These are phyloP conservation scores for Brachionus calyciflorus DNA, from an alignment of 1,140 invertebrate species.

Conservation along the genomic window DNA sequence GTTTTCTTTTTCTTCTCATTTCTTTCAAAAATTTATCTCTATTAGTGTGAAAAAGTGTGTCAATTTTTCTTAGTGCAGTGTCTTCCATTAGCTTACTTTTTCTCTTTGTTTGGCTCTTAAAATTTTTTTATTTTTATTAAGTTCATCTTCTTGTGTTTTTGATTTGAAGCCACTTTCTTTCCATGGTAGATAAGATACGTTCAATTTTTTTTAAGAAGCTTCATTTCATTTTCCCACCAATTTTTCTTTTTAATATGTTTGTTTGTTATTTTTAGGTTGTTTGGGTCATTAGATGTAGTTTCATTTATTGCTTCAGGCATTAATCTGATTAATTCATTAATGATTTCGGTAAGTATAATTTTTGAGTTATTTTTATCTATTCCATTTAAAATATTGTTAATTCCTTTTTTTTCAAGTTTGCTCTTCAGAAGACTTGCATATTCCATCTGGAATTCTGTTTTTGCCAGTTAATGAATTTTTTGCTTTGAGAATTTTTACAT, in stretches of 20 bases:
- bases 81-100: too few relatives aligned
- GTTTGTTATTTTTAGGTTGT: neutral
- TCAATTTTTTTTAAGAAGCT: neutral
- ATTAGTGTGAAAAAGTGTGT: too few relatives aligned
- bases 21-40: slow-evolving; percentile 27
- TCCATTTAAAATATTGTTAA: too few relatives aligned
- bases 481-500: neutral
- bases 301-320: neutral
- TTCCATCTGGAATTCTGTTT: too few relatives aligned
- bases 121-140: slow-evolving; percentile 1
- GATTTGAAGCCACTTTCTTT: neutral
- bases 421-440: too few relatives aligned
- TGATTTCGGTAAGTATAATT: neutral
- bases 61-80: too few relatives aligned
- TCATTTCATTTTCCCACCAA: slow-evolving; percentile 17
- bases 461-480: too few relatives aligned
- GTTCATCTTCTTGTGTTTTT: neutral
- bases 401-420: too few relatives aligned
- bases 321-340: neutral
- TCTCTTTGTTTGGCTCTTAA: too few relatives aligned
- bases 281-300: neutral
- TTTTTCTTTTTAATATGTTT: slow-evolving; percentile 1
- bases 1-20: neutral
- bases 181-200: neutral
- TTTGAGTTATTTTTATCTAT: neutral